A percentile compares a stretch with the other conserved stretches of the same genome.
These are phyloP conservation scores for Eurystomus gularis DNA, from an alignment of 2,113 vertebrate genomes.

Conservation along the genomic window DNA sequence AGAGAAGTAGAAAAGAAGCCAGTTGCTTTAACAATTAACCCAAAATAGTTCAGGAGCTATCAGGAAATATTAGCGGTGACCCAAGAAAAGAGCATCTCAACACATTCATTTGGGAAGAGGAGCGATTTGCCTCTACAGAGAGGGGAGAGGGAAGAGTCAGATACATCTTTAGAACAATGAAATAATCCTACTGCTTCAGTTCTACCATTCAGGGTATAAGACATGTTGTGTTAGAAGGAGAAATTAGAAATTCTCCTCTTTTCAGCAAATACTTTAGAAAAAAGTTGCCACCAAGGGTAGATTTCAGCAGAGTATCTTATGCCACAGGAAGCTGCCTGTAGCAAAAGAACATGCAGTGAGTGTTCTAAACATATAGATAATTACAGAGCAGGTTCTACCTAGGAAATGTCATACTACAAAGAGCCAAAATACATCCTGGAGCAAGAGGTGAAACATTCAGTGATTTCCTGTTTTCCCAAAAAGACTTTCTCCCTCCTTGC, in stretches of 20 bases:
- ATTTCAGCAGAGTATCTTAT: neutral
- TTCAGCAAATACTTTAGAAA: neutral
- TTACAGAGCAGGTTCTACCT: neutral
- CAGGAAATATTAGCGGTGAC: neutral
- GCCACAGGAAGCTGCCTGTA: neutral
- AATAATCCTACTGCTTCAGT: neutral
- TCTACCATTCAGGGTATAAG: neutral
- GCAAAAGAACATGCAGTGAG: neutral
- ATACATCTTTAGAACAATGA: neutral
- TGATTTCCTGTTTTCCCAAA: neutral
- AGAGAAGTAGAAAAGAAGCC: neutral
- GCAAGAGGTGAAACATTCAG: neutral
- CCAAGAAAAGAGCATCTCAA: neutral
- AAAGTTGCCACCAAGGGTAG: neutral
- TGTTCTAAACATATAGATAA: neutral
- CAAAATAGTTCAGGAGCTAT: neutral
- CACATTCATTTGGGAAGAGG: neutral
- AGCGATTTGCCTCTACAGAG: neutral
- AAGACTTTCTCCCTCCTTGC: neutral
- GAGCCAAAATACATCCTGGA: neutral
- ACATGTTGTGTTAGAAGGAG: neutral
- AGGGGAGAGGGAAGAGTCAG: neutral
- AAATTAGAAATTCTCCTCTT: neutral
- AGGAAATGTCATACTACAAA: neutral
- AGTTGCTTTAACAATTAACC: neutral